Percentiles rank a stretch among this genome's conserved stretches.
phyloP scores from a whole-genome alignment of 2,113 vertebrate genomes.

The Onychorhynchus coronatus region DNA sequence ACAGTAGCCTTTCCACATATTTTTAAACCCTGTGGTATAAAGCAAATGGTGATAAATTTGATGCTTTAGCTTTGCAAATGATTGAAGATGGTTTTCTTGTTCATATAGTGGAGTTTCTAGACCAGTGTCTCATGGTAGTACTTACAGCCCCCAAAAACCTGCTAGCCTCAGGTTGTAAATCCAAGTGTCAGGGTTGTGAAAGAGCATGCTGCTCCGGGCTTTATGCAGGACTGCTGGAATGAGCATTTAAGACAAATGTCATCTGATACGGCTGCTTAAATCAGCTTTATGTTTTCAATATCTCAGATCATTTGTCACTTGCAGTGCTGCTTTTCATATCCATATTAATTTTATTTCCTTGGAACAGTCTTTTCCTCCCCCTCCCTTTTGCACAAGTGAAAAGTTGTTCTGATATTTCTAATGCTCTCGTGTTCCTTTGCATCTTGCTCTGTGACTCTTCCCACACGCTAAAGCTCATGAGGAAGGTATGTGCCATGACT shows the following conservation, averaged over 20 bases:
- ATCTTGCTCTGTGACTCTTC: constrained; percentile 48
- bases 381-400: neutral
- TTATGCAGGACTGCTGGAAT: neutral
- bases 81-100: neutral
- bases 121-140: neutral
- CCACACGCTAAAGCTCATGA: constrained; percentile 65
- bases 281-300: neutral
- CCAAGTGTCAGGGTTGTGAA: neutral
- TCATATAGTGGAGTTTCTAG: neutral
- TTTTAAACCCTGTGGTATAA: neutral
- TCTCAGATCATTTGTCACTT: neutral
- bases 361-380: neutral
- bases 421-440: neutral
- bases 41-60: neutral
- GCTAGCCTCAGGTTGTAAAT: neutral
- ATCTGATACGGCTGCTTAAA: neutral
- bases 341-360: neutral
- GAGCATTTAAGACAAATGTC: neutral
- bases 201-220: neutral
- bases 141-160: neutral
- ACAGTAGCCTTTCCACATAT: fast-evolving
- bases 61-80: constrained; percentile 38
- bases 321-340: neutral
- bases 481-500: constrained; percentile 81
- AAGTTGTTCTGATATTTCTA: neutral